Percentiles rank a stretch among this genome's conserved stretches.
Evolutionary conservation across 1,140 invertebrate genomes (phyloP).

Genomic region (Ptiloglossa arizonensis): DNA sequence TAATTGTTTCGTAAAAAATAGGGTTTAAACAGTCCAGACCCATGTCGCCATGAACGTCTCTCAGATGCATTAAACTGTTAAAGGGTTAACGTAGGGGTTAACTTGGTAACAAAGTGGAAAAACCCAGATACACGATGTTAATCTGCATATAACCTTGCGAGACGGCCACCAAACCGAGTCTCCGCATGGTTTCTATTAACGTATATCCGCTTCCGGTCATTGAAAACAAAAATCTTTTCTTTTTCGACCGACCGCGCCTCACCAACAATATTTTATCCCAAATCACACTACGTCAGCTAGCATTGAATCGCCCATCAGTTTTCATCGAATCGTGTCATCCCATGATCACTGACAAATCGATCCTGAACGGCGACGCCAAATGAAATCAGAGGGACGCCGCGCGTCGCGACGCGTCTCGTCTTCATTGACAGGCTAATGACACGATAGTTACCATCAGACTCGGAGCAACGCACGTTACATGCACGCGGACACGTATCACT

Average conservation of each 20-base stretch:
- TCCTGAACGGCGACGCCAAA: slow-evolving; percentile 32
- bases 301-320: slow-evolving; percentile 40
- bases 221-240: too few relatives aligned
- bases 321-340: slow-evolving; percentile 21
- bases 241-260: background rate
- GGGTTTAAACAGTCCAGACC: too few relatives aligned
- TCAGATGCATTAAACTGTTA: too few relatives aligned
- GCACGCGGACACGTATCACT: background rate
- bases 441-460: slow-evolving; percentile 7
- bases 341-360: slow-evolving; percentile 37
- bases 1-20: too few relatives aligned
- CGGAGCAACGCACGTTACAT: background rate
- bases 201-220: too few relatives aligned
- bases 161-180: too few relatives aligned
- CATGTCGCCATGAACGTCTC: too few relatives aligned
- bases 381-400: slow-evolving; percentile 48
- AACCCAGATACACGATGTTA: too few relatives aligned
- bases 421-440: slow-evolving; percentile 49
- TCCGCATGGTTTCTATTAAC: too few relatives aligned
- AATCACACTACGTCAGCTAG: background rate
- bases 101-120: too few relatives aligned
- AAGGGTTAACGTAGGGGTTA: too few relatives aligned
- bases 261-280: background rate
- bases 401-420: slow-evolving; percentile 33
- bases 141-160: too few relatives aligned